Evolutionary conservation across 2,888 invertebrate species (phyloP), one percentile per base, ranked within the genome.

Genomic region (Rhagophthalmus giganteus): DNA sequence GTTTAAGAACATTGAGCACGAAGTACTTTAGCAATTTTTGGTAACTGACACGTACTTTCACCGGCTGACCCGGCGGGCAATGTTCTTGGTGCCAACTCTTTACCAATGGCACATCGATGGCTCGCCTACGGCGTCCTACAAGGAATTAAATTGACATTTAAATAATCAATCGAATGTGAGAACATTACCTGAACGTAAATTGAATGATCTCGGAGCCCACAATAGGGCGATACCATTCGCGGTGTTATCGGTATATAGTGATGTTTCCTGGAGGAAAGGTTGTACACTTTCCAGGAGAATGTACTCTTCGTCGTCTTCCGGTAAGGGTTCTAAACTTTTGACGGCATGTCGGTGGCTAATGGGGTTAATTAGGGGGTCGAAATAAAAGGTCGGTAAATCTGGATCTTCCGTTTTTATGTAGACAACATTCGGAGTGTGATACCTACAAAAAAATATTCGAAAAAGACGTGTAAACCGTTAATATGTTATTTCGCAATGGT

Each of bases 361-460:
- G 0, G 99, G 98, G 77, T 99, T 99, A 71, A 99, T 99, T 34
- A 99, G 80, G 0, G 99, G 99, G 79, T 99, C 99, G 77, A 98
- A 99, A 75, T 99, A 99, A 76, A 99, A 99, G 0, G 99, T 99
- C 24, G 99, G 99, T 46, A 99, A 79, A 77, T 99, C 99, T 4
- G 99, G 98, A 82, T 99, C 99, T 78, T 99, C 99, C 0, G 99
- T 99, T 80, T 99, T 99, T 67, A 99, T 99, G 75, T 93, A 99
- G 0, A 99, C 97, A 3, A 99, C 98, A 74, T 97, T 98, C 13
- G 99, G 98, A 4, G 94, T 89, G 75, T 99, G 99, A 75, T 99
- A 99, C 95, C 96, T 96, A 64, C 13, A 74, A 69, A 49, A 54
- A 40, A 10, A 3, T 9, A 33, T n/a, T 15, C 4, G 6, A 13